These are phyloP conservation scores for Sipha maydis DNA, from an alignment of 2,888 invertebrate species.

Conservation along the genomic window DNA sequence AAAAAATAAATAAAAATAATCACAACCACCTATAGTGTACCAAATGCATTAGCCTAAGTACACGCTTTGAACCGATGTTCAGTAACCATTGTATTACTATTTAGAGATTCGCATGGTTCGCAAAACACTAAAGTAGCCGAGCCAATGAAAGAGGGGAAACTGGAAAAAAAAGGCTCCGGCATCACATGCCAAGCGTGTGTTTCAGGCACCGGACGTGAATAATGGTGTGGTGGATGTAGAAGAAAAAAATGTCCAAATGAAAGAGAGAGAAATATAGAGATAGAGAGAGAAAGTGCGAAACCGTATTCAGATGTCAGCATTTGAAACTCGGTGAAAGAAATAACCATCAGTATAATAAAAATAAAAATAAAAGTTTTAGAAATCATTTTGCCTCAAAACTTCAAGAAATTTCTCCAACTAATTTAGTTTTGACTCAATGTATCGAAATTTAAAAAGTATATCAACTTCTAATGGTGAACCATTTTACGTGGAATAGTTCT, in stretches of 20 bases:
- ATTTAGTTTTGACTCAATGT: not conserved
- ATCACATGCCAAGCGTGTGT: constrained; percentile 53
- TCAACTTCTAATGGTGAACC: too few species aligned
- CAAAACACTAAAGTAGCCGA: constrained; percentile 20
- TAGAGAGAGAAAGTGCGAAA: constrained; percentile 26
- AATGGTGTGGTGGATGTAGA: constrained; percentile 40
- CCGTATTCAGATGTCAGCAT: constrained; percentile 55
- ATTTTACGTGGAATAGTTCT: too few species aligned
- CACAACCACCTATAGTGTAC: not conserved
- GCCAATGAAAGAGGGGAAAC: constrained; percentile 24
- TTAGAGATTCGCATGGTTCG: constrained; percentile 27
- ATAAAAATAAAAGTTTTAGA: constrained; percentile 24
- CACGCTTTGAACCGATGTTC: not conserved
- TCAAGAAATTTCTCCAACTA: not conserved
- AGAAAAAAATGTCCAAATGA: constrained; percentile 26
- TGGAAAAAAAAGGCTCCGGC: constrained; percentile 30
- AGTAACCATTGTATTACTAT: constrained; percentile 28
- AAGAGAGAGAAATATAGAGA: not conserved
- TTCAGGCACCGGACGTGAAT: constrained; percentile 56
- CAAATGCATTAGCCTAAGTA: not conserved
- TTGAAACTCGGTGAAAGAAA: constrained; percentile 16
- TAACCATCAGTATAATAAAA: not conserved
- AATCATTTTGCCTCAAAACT: constrained; percentile 18
- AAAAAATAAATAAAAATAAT: not conserved
- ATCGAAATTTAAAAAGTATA: too few species aligned